Conservation (phyloP, 1,140 invertebrate species). For the Diachasmimorpha longicaudata region DNA sequence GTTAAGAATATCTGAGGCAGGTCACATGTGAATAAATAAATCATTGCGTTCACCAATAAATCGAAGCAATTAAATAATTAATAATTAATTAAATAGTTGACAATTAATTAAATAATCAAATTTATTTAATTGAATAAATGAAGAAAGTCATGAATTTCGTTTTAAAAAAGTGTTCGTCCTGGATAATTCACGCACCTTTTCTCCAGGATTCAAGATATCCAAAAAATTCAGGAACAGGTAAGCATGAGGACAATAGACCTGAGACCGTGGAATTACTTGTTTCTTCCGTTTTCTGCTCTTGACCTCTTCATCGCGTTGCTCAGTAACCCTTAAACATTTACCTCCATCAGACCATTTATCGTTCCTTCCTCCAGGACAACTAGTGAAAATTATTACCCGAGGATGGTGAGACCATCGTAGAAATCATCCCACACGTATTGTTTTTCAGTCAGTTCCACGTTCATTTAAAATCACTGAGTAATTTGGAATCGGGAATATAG, state of each 20-base stretch:
- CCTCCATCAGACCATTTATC: not conserved
- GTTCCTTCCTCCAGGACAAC: not conserved
- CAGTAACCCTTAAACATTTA: slow-evolving; percentile 16
- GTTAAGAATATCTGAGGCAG: no score
- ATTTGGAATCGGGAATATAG: not conserved
- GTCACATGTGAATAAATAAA: no score
- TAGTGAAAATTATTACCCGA: slow-evolving; percentile 47
- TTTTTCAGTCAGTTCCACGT: slow-evolving; percentile 34
- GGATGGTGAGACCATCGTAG: slow-evolving; percentile 49
- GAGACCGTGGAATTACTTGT: slow-evolving; percentile 8
- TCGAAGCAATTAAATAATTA: no score
- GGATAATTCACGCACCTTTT: slow-evolving; percentile 41
- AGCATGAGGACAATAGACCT: slow-evolving; percentile 45
- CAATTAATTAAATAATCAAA: no score
- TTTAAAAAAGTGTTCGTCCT: not conserved
- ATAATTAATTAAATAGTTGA: no score
- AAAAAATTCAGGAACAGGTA: slow-evolving; percentile 46
- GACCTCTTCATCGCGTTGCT: slow-evolving; percentile 36
- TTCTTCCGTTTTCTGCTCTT: slow-evolving; percentile 24
- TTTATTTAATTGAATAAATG: no score
- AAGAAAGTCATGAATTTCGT: no score
- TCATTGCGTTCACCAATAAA: no score
- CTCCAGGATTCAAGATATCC: slow-evolving; percentile 42
- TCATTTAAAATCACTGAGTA: not conserved
- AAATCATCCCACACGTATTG: slow-evolving; percentile 64